These are phyloP conservation scores for Talpa occidentalis DNA, from an alignment of 2,113 vertebrate species.

Conservation along the genomic window DNA sequence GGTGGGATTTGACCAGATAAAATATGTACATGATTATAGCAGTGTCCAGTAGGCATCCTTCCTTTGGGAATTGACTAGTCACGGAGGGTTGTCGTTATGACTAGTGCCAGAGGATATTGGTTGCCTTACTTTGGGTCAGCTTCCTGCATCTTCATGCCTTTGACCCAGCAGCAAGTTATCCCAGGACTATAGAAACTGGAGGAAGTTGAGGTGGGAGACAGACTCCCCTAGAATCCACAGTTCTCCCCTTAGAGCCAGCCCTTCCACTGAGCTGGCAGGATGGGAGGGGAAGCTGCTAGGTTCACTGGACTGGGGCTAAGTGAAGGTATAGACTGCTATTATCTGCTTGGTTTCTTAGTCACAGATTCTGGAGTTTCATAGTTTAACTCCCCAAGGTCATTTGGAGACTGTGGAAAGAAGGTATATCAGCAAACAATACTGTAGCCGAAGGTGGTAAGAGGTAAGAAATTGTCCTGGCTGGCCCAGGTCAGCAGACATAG, in stretches of 20 bases:
- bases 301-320: not conserved
- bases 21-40: not conserved
- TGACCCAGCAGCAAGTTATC: not conserved
- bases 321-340: not conserved
- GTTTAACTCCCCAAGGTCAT: not conserved
- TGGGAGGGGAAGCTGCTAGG: not conserved
- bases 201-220: not conserved
- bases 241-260: not conserved
- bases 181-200: not conserved
- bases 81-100: not conserved
- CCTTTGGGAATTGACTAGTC: not conserved
- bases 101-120: not conserved
- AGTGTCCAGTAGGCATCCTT: not conserved
- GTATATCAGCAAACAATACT: not conserved
- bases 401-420: not conserved
- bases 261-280: not conserved
- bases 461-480: no score
- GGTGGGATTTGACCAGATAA: conserved; percentile 3
- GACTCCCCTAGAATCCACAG: not conserved
- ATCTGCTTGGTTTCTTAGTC: not conserved
- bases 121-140: not conserved
- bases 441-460: not conserved
- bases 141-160: not conserved
- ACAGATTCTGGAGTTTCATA: not conserved
- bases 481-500: no score